These are phyloP conservation scores for Sialia sialis DNA, from an alignment of 2,113 vertebrate genomes.

Conservation along the genomic window DNA sequence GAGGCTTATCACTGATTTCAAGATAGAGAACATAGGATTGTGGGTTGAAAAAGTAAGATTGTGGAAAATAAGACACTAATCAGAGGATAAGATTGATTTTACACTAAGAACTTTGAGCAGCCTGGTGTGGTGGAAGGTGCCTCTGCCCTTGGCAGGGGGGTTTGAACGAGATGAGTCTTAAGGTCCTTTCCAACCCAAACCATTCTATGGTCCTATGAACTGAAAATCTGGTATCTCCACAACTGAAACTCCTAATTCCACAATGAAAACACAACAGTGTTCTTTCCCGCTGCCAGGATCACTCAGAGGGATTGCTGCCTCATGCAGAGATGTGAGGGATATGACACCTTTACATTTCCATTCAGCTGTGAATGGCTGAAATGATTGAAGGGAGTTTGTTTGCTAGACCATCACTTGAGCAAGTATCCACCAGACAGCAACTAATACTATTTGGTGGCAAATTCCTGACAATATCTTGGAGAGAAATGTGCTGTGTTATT, in stretches of 20 bases:
- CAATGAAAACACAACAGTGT: background rate
- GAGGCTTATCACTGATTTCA: constrained; percentile 38
- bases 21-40: background rate
- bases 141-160: accelerated
- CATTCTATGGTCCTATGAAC: background rate
- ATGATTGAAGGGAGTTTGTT: constrained; percentile 8
- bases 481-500: constrained; percentile 3
- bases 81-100: background rate
- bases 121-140: background rate
- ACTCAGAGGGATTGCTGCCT: background rate
- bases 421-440: background rate
- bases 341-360: background rate
- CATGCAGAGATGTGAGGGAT: background rate
- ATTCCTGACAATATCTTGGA: background rate
- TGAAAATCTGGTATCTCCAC: background rate
- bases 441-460: constrained; percentile 18
- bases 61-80: background rate
- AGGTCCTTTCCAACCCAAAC: background rate
- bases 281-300: background rate
- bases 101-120: background rate
- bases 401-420: background rate
- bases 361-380: background rate
- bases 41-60: background rate
- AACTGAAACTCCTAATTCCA: background rate
- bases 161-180: background rate